A percentile compares a stretch with the other conserved stretches of the same genome.
Evolutionary conservation across 2,888 invertebrate species (phyloP).

Genomic region (Lepidochrysops patricia): DNA sequence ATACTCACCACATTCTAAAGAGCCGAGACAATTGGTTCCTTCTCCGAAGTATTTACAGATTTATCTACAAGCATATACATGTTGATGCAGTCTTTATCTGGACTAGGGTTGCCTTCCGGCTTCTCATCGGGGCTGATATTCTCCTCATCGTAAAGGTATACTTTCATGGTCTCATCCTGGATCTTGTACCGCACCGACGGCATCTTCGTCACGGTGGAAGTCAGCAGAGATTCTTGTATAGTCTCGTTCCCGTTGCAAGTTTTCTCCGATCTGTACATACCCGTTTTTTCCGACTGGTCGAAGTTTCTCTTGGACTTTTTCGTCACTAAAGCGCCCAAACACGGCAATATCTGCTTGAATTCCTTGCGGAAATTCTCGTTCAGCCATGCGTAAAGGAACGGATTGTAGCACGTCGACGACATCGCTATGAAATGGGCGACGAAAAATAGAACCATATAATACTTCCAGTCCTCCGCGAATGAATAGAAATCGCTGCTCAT

Average conservation of each 20-base stretch:
- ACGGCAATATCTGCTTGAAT: conserved; percentile 84
- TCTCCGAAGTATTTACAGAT: conserved; percentile 54
- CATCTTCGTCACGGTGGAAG: conserved; percentile 57
- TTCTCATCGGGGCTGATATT: conserved; percentile 67
- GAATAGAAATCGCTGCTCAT: conserved; percentile 81
- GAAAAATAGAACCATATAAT: conserved; percentile 86
- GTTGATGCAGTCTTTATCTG: conserved; percentile 62
- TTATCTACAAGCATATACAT: conserved; percentile 71
- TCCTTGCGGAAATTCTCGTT: conserved; percentile 95
- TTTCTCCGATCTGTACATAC: conserved; percentile 62
- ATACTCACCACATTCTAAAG: conserved; percentile 54
- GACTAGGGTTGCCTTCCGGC: conserved; percentile 56
- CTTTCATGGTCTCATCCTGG: conserved; percentile 52
- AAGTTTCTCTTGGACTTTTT: conserved; percentile 54
- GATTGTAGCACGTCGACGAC: conserved; percentile 96
- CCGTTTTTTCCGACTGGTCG: conserved; percentile 61
- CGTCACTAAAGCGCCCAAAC: conserved; percentile 67
- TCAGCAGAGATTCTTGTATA: conserved; percentile 61
- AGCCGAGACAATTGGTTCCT: conserved; percentile 64
- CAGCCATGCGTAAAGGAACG: conserved; percentile 95
- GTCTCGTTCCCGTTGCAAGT: conserved; percentile 68
- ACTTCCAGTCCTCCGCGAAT: conserved; percentile 77
- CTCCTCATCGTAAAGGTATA: conserved; percentile 45
- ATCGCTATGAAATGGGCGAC: conserved; percentile 90
- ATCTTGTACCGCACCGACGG: conserved; percentile 64